These are phyloP conservation scores for Drosophila orosa DNA, from an alignment of 1,140 invertebrate genomes.

Conservation along the genomic window DNA sequence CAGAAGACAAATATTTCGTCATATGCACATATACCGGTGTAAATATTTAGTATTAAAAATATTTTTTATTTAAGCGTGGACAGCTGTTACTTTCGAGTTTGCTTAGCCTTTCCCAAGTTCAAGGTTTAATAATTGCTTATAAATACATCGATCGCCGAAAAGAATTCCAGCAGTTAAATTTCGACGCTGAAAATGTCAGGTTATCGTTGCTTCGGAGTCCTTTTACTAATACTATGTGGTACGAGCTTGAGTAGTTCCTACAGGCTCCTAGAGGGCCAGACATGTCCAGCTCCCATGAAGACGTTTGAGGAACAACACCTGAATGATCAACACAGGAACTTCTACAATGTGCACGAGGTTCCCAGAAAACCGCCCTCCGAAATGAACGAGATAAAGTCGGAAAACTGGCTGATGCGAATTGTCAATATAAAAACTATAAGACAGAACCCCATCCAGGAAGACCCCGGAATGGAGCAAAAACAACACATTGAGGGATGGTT, in stretches of 20 bases:
- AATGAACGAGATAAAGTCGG: slow-evolving; percentile 1
- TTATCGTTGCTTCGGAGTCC: slow-evolving; percentile 9
- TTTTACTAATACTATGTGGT: slow-evolving; percentile 14
- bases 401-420: slow-evolving; percentile 45
- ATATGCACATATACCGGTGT: slow-evolving; percentile 10
- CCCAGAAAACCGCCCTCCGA: neutral
- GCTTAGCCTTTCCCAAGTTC: slow-evolving; percentile 42
- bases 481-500: slow-evolving; percentile 4
- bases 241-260: slow-evolving; percentile 16
- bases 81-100: slow-evolving; percentile 49
- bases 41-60: slow-evolving; percentile 33
- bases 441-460: neutral
- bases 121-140: slow-evolving; percentile 45
- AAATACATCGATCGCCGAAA: slow-evolving; percentile 20
- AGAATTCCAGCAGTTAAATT: slow-evolving; percentile 33
- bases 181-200: slow-evolving; percentile 38
- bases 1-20: neutral
- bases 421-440: slow-evolving; percentile 35
- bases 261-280: slow-evolving; percentile 19
- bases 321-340: slow-evolving; percentile 16
- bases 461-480: neutral
- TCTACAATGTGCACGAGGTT: slow-evolving; percentile 26
- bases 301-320: neutral
- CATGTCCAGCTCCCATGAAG: slow-evolving; percentile 32
- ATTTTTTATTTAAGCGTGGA: slow-evolving; percentile 32